A percentile compares a stretch with the other conserved stretches of the same genome.
phyloP scores from a whole-genome alignment of 2,797 vertebrate genomes.

The Poecilia wingei region DNA sequence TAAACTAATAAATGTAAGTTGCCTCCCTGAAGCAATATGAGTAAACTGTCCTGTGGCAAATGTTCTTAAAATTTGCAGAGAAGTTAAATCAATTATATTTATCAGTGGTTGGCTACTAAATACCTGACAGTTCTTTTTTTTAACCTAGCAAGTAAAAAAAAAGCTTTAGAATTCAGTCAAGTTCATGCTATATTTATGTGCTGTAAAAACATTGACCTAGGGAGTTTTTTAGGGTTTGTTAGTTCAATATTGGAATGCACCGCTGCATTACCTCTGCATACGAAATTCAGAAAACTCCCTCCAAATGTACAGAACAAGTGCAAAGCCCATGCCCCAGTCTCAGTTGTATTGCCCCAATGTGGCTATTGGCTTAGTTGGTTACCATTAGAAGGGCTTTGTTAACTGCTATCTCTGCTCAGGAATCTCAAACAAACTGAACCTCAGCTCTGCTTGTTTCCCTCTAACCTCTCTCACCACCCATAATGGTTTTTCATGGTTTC shows the following conservation, averaged over 20 bases:
- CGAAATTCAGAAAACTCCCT: slow-evolving; percentile 39
- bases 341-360: slow-evolving; percentile 42
- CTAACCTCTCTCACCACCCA: slow-evolving; percentile 51
- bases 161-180: background rate
- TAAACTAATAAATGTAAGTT: background rate
- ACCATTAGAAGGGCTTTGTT: slow-evolving; percentile 79
- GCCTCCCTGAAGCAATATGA: background rate
- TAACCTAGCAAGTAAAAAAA: background rate
- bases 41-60: background rate
- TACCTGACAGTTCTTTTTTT: background rate
- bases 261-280: background rate
- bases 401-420: slow-evolving; percentile 75
- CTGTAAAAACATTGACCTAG: background rate
- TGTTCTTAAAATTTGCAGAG: background rate
- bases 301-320: slow-evolving; percentile 71
- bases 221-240: background rate
- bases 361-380: slow-evolving; percentile 78
- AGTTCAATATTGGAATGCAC: background rate
- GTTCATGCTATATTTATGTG: background rate
- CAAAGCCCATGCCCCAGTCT: slow-evolving; percentile 38
- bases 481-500: slow-evolving; percentile 48
- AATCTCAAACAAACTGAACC: slow-evolving; percentile 78
- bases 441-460: slow-evolving; percentile 66
- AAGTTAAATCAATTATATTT: background rate
- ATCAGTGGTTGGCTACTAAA: background rate